Base-by-base conservation (phyloP, 1,140 invertebrate species). In the Temnothorax nylanderi region DNA sequence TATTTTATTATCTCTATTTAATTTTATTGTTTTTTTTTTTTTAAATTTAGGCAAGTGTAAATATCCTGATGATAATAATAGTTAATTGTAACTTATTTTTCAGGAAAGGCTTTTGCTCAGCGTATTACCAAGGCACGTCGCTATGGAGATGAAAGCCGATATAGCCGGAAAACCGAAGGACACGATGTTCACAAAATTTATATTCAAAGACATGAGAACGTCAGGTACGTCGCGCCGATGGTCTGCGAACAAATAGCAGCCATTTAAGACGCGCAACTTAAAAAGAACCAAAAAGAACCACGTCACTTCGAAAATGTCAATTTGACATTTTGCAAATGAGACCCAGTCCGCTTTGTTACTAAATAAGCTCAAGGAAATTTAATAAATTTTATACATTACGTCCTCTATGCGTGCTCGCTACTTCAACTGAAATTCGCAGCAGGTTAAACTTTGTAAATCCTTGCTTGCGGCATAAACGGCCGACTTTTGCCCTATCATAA, bases 111-210 rank as follows among this genome's bases (percentile, higher is more conserved):
- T 99, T 65, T 95, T 99, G 91, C 96, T 99, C 72, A 99, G 98
- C 54, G 99, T 99, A 56, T 95, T 99, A 67, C 99, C 99, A 0
- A 97, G 98, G 74, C 98, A 99, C 95, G 98, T 99, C 88, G 99
- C 99, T 54, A 98, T 99, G 97, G 99, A 99, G 96, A 99, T 99
- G 98, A 99, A 99, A 95, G 98, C 98, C 37, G 98, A 99, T 95
- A 99, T 99, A 92, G 98, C 98, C 37, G 98, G 97, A 54, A 98
- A 98, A 94, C 98, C 97, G 44, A 98, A 98, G 93, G 98, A 99
- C 93, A 98, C 98, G 51, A 98, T 98, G 96, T 99, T 95, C 98
- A 99, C 94, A 99, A 99, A 96, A 99, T 99, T 93, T 99, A 99
- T 96, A 99, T 99, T 92, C 98, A 99, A 94, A 97, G 98, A 86